Evolutionary conservation across 2,888 invertebrate genomes (phyloP).

Genomic region (Phortica magna): DNA sequence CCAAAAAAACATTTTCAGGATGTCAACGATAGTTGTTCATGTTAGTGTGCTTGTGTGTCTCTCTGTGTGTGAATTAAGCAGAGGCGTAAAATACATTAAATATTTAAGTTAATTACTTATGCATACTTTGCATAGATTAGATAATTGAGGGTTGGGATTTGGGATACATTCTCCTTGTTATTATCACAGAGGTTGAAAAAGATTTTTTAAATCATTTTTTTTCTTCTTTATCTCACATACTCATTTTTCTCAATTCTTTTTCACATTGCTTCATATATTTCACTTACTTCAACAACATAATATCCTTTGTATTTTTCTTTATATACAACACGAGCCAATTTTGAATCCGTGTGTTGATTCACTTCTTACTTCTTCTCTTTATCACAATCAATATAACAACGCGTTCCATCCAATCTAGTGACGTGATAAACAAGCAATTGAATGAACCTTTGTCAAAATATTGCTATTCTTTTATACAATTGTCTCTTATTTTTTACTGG

Average conservation of each 20-base stretch:
- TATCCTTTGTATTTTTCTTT: not conserved
- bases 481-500: not conserved
- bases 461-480: not conserved
- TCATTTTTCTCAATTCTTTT: not conserved
- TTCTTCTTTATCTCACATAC: not conserved
- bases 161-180: not conserved
- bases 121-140: conserved; percentile 17
- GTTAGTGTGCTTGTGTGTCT: not conserved
- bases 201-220: not conserved
- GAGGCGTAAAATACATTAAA: not conserved
- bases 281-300: not conserved
- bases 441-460: conserved; percentile 5
- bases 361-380: too few species aligned
- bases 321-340: not conserved
- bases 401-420: not conserved
- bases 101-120: conserved; percentile 12
- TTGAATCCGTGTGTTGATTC: too few species aligned
- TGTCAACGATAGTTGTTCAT: not conserved
- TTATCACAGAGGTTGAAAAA: not conserved
- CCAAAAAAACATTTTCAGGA: not conserved
- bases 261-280: not conserved
- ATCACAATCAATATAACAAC: too few species aligned
- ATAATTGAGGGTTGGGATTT: not conserved
- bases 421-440: not conserved
- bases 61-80: not conserved